Evolutionary conservation across 2,113 vertebrate genomes (phyloP), one percentile per base, ranked within the genome.

Genomic region (Lates calcarifer): DNA sequence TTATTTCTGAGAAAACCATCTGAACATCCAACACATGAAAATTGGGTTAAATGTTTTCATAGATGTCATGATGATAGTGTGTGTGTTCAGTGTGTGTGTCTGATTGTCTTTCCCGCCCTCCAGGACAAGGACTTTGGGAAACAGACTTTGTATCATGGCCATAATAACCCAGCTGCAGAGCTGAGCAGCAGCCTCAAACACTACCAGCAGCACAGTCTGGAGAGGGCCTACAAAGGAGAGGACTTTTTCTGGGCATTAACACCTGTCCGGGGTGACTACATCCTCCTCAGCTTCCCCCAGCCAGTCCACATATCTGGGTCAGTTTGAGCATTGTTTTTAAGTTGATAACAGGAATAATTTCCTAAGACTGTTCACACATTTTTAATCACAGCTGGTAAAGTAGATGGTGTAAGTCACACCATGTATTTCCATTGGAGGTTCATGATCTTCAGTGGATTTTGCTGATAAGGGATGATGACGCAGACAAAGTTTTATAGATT

Each of bases 51-150:
- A 49, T 15, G 1, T 22, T 49, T 49, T 49, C 9, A 20, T 49
- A 11, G 41, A 43, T 49, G 20, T 49, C 47, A 1, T 49, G 5
- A 56, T 56, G 15, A 14, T 29, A 7, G 7, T 77, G 17, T 43
- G 37, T 62, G 69, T n/a, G 26, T 75, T 33, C 3, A 33, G 33
- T 3, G 20, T 57, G 14, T 56, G 7, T 74, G 51, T 74, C 5
- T n/a, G 49, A n/a, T 51, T 11, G 49, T 31, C 10, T 9, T 14
- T 24, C 31, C 37, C 3, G 9, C 22, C 49, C 9, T 77, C 14
- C 81, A 99, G 98, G 98, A 99, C 90, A 98, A 97, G 89, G 97
- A 98, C 88, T 99, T 99, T 79, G 97, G 95, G 5, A 97, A 96
- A 64, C 96, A 97, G 20, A 90, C 82, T 0, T 90, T 98, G 77